Base-by-base conservation (phyloP, 2,797 vertebrate genomes). In the Sebastes wilsoni region DNA sequence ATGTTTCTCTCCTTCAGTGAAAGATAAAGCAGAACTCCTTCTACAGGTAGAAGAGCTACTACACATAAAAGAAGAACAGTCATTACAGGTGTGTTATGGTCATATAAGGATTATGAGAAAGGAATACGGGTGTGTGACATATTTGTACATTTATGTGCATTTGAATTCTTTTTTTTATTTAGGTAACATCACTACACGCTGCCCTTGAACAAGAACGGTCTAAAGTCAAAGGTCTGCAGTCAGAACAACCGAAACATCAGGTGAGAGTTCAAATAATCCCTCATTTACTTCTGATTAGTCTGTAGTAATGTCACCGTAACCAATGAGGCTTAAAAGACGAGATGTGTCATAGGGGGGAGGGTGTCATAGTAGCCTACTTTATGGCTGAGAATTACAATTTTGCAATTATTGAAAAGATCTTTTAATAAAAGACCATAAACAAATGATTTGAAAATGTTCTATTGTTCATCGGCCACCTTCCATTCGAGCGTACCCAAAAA, bases 11-110 rank as follows among this genome's bases (percentile, higher is more conserved):
- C 9, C 14, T 91, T 75, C 91, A 99, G 98, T 98, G 98, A 99
- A 99, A 94, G 97, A 99, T 89, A 99, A 99, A 95, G 97, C 97
- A 87, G 98, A 99, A 94, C 97, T 99, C 90, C 96, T 99, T 72
- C 93, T 97, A 79, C 97, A 98, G 83, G 97, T 97, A 79, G 97
- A 99, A 87, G 98, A 99, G 91, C 95, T 97, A 8, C 92, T 97
- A 76, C 96, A 96, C 85, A 98, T 98, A 89, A 99, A 98, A 95
- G 97, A 98, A 93, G 97, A 99, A 82, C 92, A 99, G 82, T 97
- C 97, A 1, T 93, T 96, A 90, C 97, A 99, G 97, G 98, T 98
- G 90, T 88, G 94, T 74, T 36, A 30, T 1, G 32, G 18, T 16
- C 8, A 60, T 6, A 18, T 20, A 7, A 7, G 42, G 58, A 54